Conservation (phyloP, 1,140 invertebrate genomes). For the Heliconius hermathena region DNA sequence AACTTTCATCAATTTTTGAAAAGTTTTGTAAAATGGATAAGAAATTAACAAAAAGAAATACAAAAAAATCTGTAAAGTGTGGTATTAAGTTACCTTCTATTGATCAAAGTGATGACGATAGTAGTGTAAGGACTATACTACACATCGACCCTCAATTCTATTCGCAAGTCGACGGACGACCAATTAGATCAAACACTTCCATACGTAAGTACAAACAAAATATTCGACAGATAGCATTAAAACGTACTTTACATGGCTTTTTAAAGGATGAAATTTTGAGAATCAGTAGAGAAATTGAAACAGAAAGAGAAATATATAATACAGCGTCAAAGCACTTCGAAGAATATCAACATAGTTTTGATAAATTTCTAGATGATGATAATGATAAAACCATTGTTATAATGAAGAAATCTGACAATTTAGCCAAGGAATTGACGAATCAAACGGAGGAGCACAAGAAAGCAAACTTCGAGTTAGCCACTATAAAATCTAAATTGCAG, state of each 20-base stretch:
- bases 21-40: conserved; percentile 42
- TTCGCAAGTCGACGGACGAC: conserved; percentile 81
- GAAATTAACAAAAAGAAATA: conserved; percentile 44
- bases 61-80: conserved; percentile 47
- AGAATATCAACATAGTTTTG: conserved; percentile 83
- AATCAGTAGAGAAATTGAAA: conserved; percentile 83
- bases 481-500: conserved; percentile 83
- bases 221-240: conserved; percentile 80
- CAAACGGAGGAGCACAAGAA: conserved; percentile 80
- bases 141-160: conserved; percentile 85
- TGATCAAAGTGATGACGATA: conserved; percentile 44
- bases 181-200: conserved; percentile 81
- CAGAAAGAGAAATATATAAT: conserved; percentile 82
- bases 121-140: conserved; percentile 73
- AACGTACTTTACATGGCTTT: conserved; percentile 82
- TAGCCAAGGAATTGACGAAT: conserved; percentile 75
- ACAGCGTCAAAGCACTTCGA: conserved; percentile 82
- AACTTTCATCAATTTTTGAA: not conserved
- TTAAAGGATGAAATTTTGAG: conserved; percentile 83
- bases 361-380: conserved; percentile 84
- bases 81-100: conserved; percentile 65
- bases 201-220: conserved; percentile 82
- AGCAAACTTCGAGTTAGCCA: conserved; percentile 74
- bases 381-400: conserved; percentile 83
- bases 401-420: conserved; percentile 79